Percentiles rank a stretch among this genome's conserved stretches.
These are phyloP conservation scores for Chionodraco myersi DNA, from an alignment of 2,113 vertebrate genomes.

Conservation along the genomic window DNA sequence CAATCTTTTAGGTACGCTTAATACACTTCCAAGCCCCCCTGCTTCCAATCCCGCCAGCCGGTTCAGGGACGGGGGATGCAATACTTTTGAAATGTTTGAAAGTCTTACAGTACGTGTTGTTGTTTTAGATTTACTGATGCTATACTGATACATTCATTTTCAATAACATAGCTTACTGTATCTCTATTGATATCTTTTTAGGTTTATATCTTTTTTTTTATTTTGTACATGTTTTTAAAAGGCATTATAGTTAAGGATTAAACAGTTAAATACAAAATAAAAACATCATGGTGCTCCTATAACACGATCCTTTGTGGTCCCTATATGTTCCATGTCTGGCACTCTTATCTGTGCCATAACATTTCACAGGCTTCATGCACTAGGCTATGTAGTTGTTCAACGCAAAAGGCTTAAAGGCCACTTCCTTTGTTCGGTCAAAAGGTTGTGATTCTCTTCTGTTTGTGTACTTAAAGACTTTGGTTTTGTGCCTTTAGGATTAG, in stretches of 20 bases:
- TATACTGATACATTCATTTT: conserved; percentile 33
- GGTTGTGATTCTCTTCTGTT: conserved; percentile 30
- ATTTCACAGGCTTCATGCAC: not conserved
- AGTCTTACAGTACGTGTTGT: conserved; percentile 41
- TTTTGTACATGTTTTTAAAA: not conserved
- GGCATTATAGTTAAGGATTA: not conserved
- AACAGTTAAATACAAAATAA: conserved; percentile 1
- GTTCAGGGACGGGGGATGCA: conserved; percentile 42
- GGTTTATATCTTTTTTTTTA: not conserved
- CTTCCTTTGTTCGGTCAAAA: conserved; percentile 49
- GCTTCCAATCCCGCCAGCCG: conserved; percentile 26
- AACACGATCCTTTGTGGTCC: not conserved
- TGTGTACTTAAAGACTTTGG: conserved; percentile 38
- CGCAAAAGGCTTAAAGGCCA: conserved; percentile 22
- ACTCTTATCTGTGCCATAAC: conserved; percentile 6
- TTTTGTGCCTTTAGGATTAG: conserved; percentile 47
- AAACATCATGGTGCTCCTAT: not conserved
- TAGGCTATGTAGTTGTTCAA: conserved; percentile 23
- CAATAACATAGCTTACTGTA: conserved; percentile 24
- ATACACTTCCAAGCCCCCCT: conserved; percentile 30
- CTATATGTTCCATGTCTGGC: conserved; percentile 3
- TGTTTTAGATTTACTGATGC: conserved; percentile 31
- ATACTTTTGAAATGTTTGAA: conserved; percentile 63
- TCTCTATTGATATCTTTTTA: not conserved
- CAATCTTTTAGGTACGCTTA: conserved; percentile 50